Evolutionary conservation across 2,888 invertebrate species (phyloP).

Genomic region (Drosophila neonasuta): DNA sequence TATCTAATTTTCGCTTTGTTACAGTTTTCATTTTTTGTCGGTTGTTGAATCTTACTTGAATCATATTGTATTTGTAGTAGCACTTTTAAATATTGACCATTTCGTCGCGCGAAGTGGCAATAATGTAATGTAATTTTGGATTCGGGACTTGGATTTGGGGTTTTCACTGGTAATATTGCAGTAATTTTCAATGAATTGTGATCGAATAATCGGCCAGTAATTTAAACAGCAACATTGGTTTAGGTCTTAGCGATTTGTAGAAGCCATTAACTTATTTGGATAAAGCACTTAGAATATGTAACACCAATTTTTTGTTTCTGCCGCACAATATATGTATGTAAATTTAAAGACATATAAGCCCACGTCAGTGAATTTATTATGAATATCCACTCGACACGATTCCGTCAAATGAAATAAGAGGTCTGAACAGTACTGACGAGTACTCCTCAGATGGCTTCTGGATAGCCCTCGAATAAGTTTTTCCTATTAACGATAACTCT

Average conservation of each 20-base stretch:
- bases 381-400: slow-evolving; percentile 83
- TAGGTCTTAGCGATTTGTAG: slow-evolving; percentile 41
- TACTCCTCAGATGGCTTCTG: slow-evolving; percentile 83
- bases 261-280: slow-evolving; percentile 59
- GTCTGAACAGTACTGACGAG: slow-evolving; percentile 83
- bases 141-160: slow-evolving; percentile 13
- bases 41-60: slow-evolving; percentile 36
- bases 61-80: slow-evolving; percentile 38
- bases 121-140: slow-evolving; percentile 15
- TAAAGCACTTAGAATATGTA: slow-evolving; percentile 69
- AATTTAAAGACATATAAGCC: slow-evolving; percentile 79
- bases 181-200: slow-evolving; percentile 18
- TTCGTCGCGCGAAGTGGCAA: slow-evolving; percentile 4
- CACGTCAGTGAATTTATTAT: slow-evolving; percentile 82
- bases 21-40: not conserved
- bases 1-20: slow-evolving; percentile 1
- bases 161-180: slow-evolving; percentile 28
- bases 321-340: slow-evolving; percentile 74
- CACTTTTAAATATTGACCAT: slow-evolving; percentile 26
- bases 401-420: slow-evolving; percentile 83
- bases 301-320: slow-evolving; percentile 69
- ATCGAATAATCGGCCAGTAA: slow-evolving; percentile 20
- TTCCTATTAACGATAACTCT: slow-evolving; percentile 80
- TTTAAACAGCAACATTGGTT: slow-evolving; percentile 39
- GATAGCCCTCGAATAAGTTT: slow-evolving; percentile 83